A percentile compares a stretch with the other conserved stretches of the same genome.
Evolutionary conservation across 1,140 invertebrate species (phyloP).

Genomic region (Caenorhabditis elegans): DNA sequence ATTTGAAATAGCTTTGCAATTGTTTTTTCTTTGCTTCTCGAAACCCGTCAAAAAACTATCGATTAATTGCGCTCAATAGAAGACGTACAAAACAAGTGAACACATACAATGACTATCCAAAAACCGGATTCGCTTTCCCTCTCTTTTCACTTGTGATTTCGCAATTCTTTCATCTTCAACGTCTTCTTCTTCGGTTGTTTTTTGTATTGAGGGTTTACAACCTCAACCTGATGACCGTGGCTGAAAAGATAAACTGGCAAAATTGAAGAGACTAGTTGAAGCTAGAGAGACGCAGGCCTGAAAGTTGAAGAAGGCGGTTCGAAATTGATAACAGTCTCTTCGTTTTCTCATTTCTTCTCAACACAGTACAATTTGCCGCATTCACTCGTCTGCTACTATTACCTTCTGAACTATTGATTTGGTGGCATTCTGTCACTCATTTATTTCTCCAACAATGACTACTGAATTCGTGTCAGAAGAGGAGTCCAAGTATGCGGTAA

Average conservation of each 20-base stretch:
- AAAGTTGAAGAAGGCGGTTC: constrained; percentile 4
- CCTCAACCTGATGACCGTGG: constrained; percentile 25
- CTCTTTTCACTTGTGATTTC: constrained; percentile 12
- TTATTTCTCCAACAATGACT: constrained; percentile 3
- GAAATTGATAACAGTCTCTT: constrained; percentile 21
- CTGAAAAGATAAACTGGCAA: constrained; percentile 14
- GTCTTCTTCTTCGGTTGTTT: not conserved
- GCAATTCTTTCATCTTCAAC: not conserved
- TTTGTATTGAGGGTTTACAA: not conserved
- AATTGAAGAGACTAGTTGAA: not conserved
- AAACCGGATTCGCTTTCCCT: constrained; percentile 16
- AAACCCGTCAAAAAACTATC: not conserved
- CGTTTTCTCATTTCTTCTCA: not conserved
- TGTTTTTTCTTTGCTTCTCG: no score
- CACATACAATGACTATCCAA: constrained; percentile 22
- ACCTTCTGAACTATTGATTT: constrained; percentile 9
- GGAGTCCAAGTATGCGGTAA: constrained; percentile 31
- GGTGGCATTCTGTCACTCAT: not conserved
- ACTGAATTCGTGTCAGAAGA: constrained; percentile 25
- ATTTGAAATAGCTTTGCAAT: not conserved
- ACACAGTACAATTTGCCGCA: not conserved
- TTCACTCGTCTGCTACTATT: not conserved
- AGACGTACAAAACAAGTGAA: constrained; percentile 31
- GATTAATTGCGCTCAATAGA: not conserved
- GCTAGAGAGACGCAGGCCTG: not conserved